These are phyloP conservation scores for Rhagium mordax DNA, from an alignment of 2,888 invertebrate genomes.

Conservation along the genomic window DNA sequence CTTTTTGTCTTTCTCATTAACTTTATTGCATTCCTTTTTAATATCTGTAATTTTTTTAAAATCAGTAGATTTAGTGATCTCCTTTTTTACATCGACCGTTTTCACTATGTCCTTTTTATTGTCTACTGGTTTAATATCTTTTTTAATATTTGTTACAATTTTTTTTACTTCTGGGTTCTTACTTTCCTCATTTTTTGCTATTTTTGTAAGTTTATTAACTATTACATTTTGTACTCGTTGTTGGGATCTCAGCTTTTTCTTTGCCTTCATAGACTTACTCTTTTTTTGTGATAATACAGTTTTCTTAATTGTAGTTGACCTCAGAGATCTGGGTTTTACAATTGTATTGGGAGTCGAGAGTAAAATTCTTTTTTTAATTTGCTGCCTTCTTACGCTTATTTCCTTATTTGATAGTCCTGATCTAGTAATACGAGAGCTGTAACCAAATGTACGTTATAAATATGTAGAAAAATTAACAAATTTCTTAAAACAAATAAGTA, in stretches of 20 bases:
- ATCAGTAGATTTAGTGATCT: slow-evolving; percentile 25
- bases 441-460: slow-evolving; percentile 4
- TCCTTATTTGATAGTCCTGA: slow-evolving; percentile 54
- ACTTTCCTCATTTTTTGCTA: not conserved
- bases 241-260: slow-evolving; percentile 47
- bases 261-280: slow-evolving; percentile 41
- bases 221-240: slow-evolving; percentile 22
- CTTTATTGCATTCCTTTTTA: slow-evolving; percentile 47
- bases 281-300: slow-evolving; percentile 53
- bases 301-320: slow-evolving; percentile 59
- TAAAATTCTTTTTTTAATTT: slow-evolving; percentile 59
- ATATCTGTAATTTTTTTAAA: slow-evolving; percentile 52
- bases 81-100: slow-evolving; percentile 20
- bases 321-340: slow-evolving; percentile 56
- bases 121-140: slow-evolving; percentile 30
- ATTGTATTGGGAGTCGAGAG: slow-evolving; percentile 53
- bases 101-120: slow-evolving; percentile 20
- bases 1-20: slow-evolving; percentile 43
- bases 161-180: slow-evolving; percentile 1
- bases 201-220: slow-evolving; percentile 35
- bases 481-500: not conserved
- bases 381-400: slow-evolving; percentile 51
- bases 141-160: slow-evolving; percentile 21
- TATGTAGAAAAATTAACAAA: not conserved
- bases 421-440: slow-evolving; percentile 58